phyloP scores from a whole-genome alignment of 2,797 vertebrate genomes.

The Trachops cirrhosus region DNA sequence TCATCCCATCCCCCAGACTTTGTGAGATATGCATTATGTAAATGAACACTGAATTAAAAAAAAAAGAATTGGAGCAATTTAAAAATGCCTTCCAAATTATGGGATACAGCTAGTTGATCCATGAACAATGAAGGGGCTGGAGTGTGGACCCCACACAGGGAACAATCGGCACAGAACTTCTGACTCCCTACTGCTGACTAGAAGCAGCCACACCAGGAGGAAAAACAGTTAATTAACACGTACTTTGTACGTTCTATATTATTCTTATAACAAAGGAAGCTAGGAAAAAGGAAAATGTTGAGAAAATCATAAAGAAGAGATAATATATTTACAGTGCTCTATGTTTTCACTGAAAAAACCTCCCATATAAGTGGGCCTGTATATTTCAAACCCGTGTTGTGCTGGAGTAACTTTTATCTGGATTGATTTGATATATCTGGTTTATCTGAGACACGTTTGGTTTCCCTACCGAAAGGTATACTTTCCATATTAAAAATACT shows the following conservation, averaged over 20 bases:
- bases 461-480: neutral
- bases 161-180: neutral
- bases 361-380: neutral
- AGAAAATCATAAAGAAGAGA: neutral
- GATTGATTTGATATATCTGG: neutral
- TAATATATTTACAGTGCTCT: neutral
- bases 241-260: neutral
- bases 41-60: slow-evolving; percentile 79
- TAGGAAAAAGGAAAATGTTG: neutral
- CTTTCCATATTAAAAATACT: neutral
- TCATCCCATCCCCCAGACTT: slow-evolving; percentile 12
- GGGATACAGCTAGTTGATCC: neutral
- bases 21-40: slow-evolving; percentile 61
- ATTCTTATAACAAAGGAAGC: neutral
- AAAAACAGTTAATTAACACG: neutral
- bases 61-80: neutral
- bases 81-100: neutral
- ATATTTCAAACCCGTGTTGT: neutral
- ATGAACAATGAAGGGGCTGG: neutral
- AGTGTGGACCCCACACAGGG: neutral
- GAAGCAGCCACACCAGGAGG: neutral
- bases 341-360: neutral
- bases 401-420: neutral
- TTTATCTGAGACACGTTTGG: neutral
- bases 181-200: neutral